Base-by-base conservation (phyloP, 1,140 invertebrate species). In the Drosophila kohkoa region DNA sequence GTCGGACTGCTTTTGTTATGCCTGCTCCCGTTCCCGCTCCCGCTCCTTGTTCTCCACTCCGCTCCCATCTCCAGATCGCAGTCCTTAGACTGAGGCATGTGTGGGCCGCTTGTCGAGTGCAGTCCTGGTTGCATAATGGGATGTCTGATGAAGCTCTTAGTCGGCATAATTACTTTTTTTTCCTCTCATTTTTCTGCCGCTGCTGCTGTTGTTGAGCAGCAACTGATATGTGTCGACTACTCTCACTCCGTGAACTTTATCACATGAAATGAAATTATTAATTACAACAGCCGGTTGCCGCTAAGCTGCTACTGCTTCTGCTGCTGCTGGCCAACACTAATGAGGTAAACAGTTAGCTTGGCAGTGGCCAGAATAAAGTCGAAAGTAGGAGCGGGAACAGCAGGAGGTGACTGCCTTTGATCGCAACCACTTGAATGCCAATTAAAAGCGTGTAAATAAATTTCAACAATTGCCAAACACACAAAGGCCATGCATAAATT, bases 101-200 rank as follows among this genome's bases (percentile, higher is more conserved):
- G 79, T 86, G 75, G 64, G 79, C 64, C 52, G 77, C 46, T 75
- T 76, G 79, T 85, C 85, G 81, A 89, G 85, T 89, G 85, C 78
- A 89, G 77, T 85, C 75, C 78, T 74, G 75, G 85, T 64, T 82
- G 86, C 86, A 89, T 89, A 89, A 89, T 89, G 78, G 85, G 85
- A 89, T 89, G 85, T 89, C 85, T 89, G 85, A 89, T 89, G 85
- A 89, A 89, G 85, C 85, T 89, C 85, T 89, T 89, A 89, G 85
- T 89, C 85, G 85, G 81, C 86, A 90, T 89, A 89, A 89, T 89
- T 89, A 89, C 86, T 89, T 87, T 85, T 87, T 79, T 88, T 71
- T 25, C 20, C 73, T 46, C 35, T 43, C 32, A 45, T 67, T 55
- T 51, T 41, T 45, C 59, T 45, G 54, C 43, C 20, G 11, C 59